phyloP scores from a whole-genome alignment of 2,888 invertebrate genomes.

The Aleiodes leptofemur region DNA sequence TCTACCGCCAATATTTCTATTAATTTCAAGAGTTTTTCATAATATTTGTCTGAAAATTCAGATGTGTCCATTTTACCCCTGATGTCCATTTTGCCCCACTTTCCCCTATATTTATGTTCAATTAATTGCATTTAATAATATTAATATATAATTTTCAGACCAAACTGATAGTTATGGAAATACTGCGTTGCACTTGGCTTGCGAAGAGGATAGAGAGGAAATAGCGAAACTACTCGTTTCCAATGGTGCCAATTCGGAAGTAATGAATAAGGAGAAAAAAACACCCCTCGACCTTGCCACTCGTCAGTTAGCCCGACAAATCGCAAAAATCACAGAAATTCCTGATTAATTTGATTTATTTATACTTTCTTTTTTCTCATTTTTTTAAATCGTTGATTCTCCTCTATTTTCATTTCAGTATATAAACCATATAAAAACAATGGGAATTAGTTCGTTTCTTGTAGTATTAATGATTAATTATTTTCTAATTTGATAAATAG shows the following conservation, averaged over 20 bases:
- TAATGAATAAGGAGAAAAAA: slow-evolving; percentile 81
- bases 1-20: no score
- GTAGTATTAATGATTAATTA: no score
- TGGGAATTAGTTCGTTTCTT: no score
- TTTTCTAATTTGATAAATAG: no score
- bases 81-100: no score
- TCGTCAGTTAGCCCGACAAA: slow-evolving; percentile 57
- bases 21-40: no score
- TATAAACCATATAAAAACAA: no score
- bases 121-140: slow-evolving; percentile 1
- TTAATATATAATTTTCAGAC: slow-evolving; percentile 69
- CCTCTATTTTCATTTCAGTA: no score
- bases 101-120: no score
- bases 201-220: slow-evolving; percentile 86
- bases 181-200: slow-evolving; percentile 88
- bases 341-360: slow-evolving; percentile 31
- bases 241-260: slow-evolving; percentile 80
- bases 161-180: slow-evolving; percentile 83
- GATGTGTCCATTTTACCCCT: no score
- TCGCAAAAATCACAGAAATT: slow-evolving; percentile 57
- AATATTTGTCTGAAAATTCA: no score
- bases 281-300: slow-evolving; percentile 80
- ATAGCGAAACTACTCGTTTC: slow-evolving; percentile 81
- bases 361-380: background rate
- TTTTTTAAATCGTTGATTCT: slow-evolving; percentile 3